phyloP scores from a whole-genome alignment of 2,797 vertebrate genomes.

The Diplodus sargus region DNA sequence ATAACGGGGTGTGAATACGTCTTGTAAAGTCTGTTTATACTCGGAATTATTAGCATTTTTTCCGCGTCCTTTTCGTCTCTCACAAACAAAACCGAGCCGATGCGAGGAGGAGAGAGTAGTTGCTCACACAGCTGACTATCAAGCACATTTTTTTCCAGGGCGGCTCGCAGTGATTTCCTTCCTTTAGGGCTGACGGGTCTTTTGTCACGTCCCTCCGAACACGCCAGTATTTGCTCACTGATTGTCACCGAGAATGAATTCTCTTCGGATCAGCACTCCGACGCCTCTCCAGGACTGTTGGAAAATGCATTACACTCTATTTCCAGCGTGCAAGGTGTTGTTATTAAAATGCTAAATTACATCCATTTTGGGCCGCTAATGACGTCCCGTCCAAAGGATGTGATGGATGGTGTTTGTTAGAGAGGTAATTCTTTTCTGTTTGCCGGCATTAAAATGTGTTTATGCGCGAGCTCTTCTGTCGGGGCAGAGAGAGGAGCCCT shows the following conservation, averaged over 20 bases:
- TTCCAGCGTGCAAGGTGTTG: constrained; percentile 5
- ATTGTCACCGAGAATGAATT: constrained; percentile 40
- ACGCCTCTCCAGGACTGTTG: constrained; percentile 30
- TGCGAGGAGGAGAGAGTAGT: not conserved
- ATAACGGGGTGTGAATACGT: constrained; percentile 2
- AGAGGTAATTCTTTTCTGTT: constrained; percentile 27
- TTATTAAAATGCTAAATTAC: constrained; percentile 14
- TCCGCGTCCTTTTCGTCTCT: constrained; percentile 6
- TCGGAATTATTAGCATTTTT: constrained; percentile 17
- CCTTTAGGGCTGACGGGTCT: constrained; percentile 32
- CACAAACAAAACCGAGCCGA: constrained; percentile 11
- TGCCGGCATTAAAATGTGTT: constrained; percentile 40
- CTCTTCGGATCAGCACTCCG: constrained; percentile 30
- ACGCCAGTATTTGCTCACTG: constrained; percentile 24
- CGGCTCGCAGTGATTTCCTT: constrained; percentile 15
- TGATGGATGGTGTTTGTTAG: constrained; percentile 46
- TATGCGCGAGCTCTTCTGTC: constrained; percentile 18
- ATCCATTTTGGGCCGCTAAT: constrained; percentile 9
- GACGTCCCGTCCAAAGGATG: not conserved
- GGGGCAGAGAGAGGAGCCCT: constrained; percentile 20
- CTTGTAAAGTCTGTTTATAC: not conserved
- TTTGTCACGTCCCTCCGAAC: constrained; percentile 31
- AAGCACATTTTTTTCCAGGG: not conserved
- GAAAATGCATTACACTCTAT: constrained; percentile 4
- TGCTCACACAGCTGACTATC: not conserved